phyloP scores from a whole-genome alignment of 2,888 invertebrate species.

The Sarcophaga caerulescens region DNA sequence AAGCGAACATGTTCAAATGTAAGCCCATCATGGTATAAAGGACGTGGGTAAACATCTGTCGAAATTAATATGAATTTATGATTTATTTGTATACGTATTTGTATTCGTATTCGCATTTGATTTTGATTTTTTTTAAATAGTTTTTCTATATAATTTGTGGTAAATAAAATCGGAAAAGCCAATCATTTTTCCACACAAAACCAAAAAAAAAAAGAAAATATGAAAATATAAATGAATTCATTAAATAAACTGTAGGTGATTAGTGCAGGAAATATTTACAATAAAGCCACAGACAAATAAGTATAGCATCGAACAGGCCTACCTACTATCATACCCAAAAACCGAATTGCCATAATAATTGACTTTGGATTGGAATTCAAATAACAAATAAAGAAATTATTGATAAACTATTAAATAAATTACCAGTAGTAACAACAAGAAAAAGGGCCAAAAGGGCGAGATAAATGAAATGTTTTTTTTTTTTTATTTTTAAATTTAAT shows the following conservation, averaged over 20 bases:
- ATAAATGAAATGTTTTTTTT: too few species aligned
- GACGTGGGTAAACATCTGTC: conserved; percentile 32
- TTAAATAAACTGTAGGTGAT: conserved; percentile 4
- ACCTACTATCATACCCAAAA: too few species aligned
- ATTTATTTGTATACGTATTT: not conserved
- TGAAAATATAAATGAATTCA: conserved; percentile 13
- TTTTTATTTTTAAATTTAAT: too few species aligned
- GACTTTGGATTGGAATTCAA: too few species aligned
- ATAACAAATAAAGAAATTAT: too few species aligned
- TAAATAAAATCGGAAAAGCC: too few species aligned
- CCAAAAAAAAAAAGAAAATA: conserved; percentile 21
- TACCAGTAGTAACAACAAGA: too few species aligned
- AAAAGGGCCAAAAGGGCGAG: too few species aligned
- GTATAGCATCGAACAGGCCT: not conserved
- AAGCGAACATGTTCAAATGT: too few species aligned
- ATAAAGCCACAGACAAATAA: not conserved
- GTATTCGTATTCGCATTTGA: not conserved
- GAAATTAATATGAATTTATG: conserved; percentile 25
- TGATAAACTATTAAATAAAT: too few species aligned
- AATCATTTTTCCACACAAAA: not conserved
- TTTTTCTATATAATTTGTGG: not conserved
- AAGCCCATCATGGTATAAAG: too few species aligned
- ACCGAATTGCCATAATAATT: too few species aligned
- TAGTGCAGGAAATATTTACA: not conserved
- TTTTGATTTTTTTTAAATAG: not conserved